Percentiles rank a stretch among this genome's conserved stretches.
Evolutionary conservation across 2,888 invertebrate genomes (phyloP).

Genomic region (Malthinus flaveolus): DNA sequence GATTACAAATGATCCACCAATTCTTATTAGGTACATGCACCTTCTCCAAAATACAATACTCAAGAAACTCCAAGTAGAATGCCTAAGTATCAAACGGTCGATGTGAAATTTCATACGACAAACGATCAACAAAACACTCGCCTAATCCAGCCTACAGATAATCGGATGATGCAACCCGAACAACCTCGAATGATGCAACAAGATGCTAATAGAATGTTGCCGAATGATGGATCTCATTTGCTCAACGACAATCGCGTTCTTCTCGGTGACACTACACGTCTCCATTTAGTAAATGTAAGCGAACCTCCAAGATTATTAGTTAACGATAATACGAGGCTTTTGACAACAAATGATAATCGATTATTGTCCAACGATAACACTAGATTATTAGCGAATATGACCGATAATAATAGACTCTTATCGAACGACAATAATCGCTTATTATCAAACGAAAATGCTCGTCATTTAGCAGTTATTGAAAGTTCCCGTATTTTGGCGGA

Average conservation of each 20-base stretch:
- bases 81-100: slow-evolving; percentile 39
- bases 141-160: slow-evolving; percentile 45
- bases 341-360: slow-evolving; percentile 37
- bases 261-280: slow-evolving; percentile 42
- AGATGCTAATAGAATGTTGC: slow-evolving; percentile 37
- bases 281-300: slow-evolving; percentile 48
- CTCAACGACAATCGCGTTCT: slow-evolving; percentile 38
- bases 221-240: slow-evolving; percentile 41
- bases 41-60: slow-evolving; percentile 47
- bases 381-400: slow-evolving; percentile 44
- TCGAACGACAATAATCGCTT: slow-evolving; percentile 44
- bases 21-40: slow-evolving; percentile 44
- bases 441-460: slow-evolving; percentile 45
- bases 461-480: slow-evolving; percentile 50
- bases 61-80: slow-evolving; percentile 41
- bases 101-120: slow-evolving; percentile 38
- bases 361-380: slow-evolving; percentile 39
- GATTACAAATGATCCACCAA: neutral
- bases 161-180: slow-evolving; percentile 46
- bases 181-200: slow-evolving; percentile 45
- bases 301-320: slow-evolving; percentile 49
- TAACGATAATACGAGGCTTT: slow-evolving; percentile 46
- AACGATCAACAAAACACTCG: slow-evolving; percentile 38
- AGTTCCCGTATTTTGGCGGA: slow-evolving; percentile 51
- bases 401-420: slow-evolving; percentile 40